Conservation (phyloP, 37 sponge, comb jelly and placozoan species). For the Eunapius fragilis region DNA sequence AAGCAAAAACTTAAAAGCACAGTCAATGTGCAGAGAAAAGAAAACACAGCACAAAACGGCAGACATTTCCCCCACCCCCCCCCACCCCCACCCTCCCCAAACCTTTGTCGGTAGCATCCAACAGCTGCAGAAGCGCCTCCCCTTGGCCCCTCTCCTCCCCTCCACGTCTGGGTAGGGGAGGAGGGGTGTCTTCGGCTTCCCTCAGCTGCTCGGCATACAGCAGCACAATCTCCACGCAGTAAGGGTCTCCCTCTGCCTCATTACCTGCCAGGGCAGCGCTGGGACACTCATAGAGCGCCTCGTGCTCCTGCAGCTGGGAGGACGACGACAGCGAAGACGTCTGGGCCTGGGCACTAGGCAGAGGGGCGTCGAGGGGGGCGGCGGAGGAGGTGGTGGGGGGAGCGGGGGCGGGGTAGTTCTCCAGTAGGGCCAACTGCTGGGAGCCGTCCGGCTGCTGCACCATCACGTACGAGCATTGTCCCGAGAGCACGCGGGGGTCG, state of each 20-base stretch:
- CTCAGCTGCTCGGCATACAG: slow-evolving; percentile 51
- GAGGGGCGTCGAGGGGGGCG: neutral
- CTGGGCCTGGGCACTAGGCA: neutral
- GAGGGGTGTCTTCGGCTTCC: neutral
- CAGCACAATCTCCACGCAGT: slow-evolving; percentile 39
- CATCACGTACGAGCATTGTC: slow-evolving; percentile 70
- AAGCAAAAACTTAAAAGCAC: neutral
- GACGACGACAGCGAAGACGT: neutral
- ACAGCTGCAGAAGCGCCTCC: slow-evolving; percentile 42
- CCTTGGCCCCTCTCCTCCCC: neutral
- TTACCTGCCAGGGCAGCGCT: slow-evolving; percentile 43
- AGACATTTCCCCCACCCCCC: neutral
- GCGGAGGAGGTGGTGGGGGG: neutral
- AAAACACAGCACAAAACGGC: neutral
- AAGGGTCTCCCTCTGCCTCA: slow-evolving; percentile 41
- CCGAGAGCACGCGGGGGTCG: slow-evolving; percentile 60
- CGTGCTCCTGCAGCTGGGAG: neutral
- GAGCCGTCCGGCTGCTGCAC: slow-evolving; percentile 65
- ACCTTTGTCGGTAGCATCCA: slow-evolving; percentile 63
- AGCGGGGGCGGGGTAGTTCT: slow-evolving; percentile 27
- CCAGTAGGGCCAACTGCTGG: slow-evolving; percentile 61
- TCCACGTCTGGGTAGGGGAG: slow-evolving; percentile 2
- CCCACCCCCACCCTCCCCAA: neutral
- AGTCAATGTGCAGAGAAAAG: too few species aligned
- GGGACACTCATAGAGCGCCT: slow-evolving; percentile 31